Base-by-base conservation (phyloP, 2,797 vertebrate genomes). In the Spondyliosoma cantharus region DNA sequence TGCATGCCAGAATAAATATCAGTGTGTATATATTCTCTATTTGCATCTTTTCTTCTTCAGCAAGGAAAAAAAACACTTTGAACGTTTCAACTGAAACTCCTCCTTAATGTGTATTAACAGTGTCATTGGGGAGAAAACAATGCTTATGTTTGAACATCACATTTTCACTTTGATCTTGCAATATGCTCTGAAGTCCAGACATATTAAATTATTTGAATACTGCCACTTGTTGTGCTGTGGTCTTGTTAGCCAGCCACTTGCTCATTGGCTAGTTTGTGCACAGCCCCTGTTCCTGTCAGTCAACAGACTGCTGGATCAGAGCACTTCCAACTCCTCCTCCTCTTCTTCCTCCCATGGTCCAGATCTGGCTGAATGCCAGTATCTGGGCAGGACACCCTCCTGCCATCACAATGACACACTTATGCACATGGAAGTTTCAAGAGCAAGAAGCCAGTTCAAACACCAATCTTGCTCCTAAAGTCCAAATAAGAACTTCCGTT, bases 201-300 rank as follows among this genome's bases (percentile, higher is more conserved):
- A 49, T 61, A 43, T 29, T 46, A 63, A 71, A 69, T 59, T 0
- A 80, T 72, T 63, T 65, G 37, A 79, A 82, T 65, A 52, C 65
- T 43, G 42, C 52, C 66, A 65, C 48, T 50, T 60, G 76, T 76
- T 82, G 64, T 57, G 74, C 68, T 61, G 74, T 48, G 61, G 56
- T 61, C 72, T 71, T 65, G 60, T 85, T 85, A 81, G 66, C 73
- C 64, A 76, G 79, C 59, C 46, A 50, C 69, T 14, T 57, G 72
- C 80, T 84, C 67, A 63, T 63, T 78, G 84, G 82, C 64, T 75
- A 68, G 82, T 78, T 63, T 68, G 58, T 68, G 74, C 78, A 75
- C 87, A 83, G 78, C 89, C 86, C 78, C 90, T 92, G 88, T 89
- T 91, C 82, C 90, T 74, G 90, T 91, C 90, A 92, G 54, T 93